Conservation (phyloP, 2,888 invertebrate genomes). For the Lepidochrysops patricia region DNA sequence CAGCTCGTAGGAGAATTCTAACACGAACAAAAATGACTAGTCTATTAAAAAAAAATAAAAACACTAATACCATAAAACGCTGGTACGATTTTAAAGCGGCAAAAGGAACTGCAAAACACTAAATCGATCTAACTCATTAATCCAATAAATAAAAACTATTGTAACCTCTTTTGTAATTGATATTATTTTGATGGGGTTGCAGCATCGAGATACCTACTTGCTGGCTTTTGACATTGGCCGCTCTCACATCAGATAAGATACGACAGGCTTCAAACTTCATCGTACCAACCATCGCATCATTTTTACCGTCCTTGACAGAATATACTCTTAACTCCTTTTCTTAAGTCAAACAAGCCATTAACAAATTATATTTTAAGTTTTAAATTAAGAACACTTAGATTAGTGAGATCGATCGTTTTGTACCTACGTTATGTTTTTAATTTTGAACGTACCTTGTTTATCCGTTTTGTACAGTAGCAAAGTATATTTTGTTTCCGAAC, state of each 20-base stretch:
- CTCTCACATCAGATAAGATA: constrained; percentile 61
- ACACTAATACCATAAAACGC: background rate
- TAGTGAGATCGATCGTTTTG: constrained; percentile 56
- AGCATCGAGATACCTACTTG: constrained; percentile 75
- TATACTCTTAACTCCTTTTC: constrained; percentile 34
- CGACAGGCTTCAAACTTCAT: constrained; percentile 57
- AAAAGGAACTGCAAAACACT: background rate
- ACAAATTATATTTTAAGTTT: constrained; percentile 57
- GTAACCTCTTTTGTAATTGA: constrained; percentile 39
- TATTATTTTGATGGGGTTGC: constrained; percentile 71
- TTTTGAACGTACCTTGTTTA: constrained; percentile 45
- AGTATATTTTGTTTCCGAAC: constrained; percentile 60
- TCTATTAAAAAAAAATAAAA: background rate
- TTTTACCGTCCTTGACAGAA: constrained; percentile 62
- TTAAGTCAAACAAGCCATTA: constrained; percentile 68
- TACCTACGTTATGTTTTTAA: constrained; percentile 60
- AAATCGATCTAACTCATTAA: constrained; percentile 47
- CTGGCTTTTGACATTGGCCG: constrained; percentile 75
- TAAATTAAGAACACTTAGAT: constrained; percentile 56
- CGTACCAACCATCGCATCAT: constrained; percentile 63
- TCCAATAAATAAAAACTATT: constrained; percentile 24
- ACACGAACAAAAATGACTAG: background rate
- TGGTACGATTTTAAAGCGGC: background rate
- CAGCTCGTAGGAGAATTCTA: background rate
- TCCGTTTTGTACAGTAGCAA: constrained; percentile 65